Percentiles rank a stretch among this genome's conserved stretches.
Conservation (phyloP, 2,113 vertebrate genomes). For the Carettochelys insculpta region DNA sequence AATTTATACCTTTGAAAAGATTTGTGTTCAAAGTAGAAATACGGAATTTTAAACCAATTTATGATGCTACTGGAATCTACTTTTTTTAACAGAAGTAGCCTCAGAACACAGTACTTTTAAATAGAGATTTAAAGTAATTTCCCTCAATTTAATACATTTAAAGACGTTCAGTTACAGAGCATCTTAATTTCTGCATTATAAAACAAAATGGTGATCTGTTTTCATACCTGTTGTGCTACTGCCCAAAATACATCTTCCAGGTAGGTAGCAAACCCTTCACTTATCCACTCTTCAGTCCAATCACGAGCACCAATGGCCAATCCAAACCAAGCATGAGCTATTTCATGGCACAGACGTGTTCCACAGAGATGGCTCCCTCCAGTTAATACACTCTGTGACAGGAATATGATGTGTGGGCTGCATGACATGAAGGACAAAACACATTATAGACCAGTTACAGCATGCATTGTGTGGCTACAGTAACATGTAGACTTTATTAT, state of each 20-base stretch:
- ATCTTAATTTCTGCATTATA: neutral
- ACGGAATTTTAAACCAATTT: neutral
- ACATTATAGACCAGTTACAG: slow-evolving; percentile 44
- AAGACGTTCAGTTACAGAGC: neutral
- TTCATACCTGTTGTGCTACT: slow-evolving; percentile 84
- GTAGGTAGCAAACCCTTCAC: slow-evolving; percentile 95
- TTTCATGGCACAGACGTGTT: slow-evolving; percentile 92
- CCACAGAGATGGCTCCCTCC: slow-evolving; percentile 83
- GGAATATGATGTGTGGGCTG: slow-evolving; percentile 95
- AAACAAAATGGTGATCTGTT: neutral
- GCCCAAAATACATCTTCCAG: slow-evolving; percentile 94
- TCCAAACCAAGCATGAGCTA: slow-evolving; percentile 97
- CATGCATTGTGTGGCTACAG: slow-evolving; percentile 36
- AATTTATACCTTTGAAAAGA: neutral
- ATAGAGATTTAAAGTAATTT: neutral
- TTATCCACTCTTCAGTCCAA: slow-evolving; percentile 98
- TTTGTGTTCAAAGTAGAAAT: neutral
- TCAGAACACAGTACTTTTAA: neutral
- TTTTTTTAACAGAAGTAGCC: neutral
- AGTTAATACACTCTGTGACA: slow-evolving; percentile 89
- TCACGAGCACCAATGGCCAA: slow-evolving; percentile 92
- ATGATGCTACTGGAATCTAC: neutral
- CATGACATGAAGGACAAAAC: slow-evolving; percentile 64
- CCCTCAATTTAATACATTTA: neutral
- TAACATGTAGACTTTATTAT: slow-evolving; percentile 48